Evolutionary conservation across 2,797 vertebrate genomes (phyloP), one percentile per base, ranked within the genome.

Genomic region (Darevskia mixta): DNA sequence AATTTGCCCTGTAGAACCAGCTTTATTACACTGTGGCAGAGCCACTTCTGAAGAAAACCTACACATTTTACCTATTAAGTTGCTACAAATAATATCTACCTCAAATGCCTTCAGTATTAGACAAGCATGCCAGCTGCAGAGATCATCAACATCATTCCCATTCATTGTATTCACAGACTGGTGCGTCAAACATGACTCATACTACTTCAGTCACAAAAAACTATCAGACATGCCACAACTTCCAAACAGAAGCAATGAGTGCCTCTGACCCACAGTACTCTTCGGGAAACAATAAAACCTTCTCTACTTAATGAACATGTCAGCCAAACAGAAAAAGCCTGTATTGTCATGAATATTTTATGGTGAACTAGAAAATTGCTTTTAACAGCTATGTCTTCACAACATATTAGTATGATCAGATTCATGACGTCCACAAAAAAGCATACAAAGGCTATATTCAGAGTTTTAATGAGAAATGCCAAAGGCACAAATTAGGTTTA

Each of bases 371-470:
- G 38, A 90, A 92, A 95, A 94, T 38, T 85, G 93, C 95, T 90
- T 86, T 92, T 79, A 91, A 84, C 90, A 90, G 94, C 71, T 91
- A 90, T 89, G 96, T 93, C 95, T 83, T 43, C 88, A 93, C 93
- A 96, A 86, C 80, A 32, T 89, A 78, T 79, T 84, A 92, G 95
- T 77, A 95, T 95, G 92, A 92, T 91, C 88, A 29, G 90, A 86
- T 88, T 32, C 20, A 1, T 97, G 97, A 97, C 95, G 96, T 89
- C 13, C 94, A 95, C 77, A 8, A 66, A 38, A 64, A 64, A 61
- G 82, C 90, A 91, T 94, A 97, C 97, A 97, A 97, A 97, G 96
- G 17, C 79, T 0, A 89, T 79, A 97, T 96, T 97, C 95, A 97
- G 86, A 66, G 82, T 55, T 80, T n/a, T 43, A 64, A 73, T 41